Conservation (phyloP, 2,797 vertebrate genomes). For the Oryzias dopingdopingensis region DNA sequence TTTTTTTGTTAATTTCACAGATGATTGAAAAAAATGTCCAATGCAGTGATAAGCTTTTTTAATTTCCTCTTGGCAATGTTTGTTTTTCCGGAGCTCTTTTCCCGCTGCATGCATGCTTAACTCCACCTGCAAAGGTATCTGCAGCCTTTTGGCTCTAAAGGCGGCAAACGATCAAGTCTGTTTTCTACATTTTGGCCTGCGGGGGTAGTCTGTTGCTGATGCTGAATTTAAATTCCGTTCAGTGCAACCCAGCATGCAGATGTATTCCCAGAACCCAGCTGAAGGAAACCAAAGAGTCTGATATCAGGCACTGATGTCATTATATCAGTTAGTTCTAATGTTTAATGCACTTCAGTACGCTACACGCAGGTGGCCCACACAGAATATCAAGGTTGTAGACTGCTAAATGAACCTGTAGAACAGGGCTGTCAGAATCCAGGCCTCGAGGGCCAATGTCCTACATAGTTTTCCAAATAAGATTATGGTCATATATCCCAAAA, state of each 20-base stretch:
- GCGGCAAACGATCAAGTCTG: background rate
- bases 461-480: no score
- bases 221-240: background rate
- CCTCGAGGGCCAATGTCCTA: no score
- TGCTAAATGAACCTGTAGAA: no score
- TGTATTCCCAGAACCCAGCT: no score
- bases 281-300: no score
- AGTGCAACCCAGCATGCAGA: background rate
- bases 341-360: no score
- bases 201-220: slow-evolving; percentile 7
- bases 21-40: slow-evolving; percentile 3
- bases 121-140: background rate
- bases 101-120: background rate
- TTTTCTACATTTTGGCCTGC: background rate
- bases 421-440: no score
- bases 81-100: slow-evolving; percentile 15
- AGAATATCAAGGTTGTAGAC: no score
- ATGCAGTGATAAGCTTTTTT: slow-evolving; percentile 6
- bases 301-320: no score
- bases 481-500: no score
- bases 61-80: slow-evolving; percentile 24
- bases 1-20: background rate
- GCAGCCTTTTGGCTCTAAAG: slow-evolving; percentile 6
- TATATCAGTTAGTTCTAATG: no score
- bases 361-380: no score